Evolutionary conservation across 2,888 invertebrate genomes (phyloP).

Genomic region (Melieria omissa): DNA sequence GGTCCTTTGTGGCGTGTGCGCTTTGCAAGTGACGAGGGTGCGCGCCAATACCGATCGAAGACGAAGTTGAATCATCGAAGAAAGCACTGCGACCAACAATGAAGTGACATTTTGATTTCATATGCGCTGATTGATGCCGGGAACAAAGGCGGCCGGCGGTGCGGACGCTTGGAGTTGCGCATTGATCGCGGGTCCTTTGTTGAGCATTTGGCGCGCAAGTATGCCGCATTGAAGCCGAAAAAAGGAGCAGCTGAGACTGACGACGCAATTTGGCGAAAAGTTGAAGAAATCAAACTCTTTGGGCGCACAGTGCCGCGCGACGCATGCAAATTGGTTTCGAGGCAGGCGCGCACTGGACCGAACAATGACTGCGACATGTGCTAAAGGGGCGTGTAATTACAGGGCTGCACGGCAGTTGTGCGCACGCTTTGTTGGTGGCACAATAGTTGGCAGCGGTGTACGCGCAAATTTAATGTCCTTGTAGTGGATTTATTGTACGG

Average conservation of each 20-base stretch:
- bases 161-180: no score
- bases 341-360: neutral
- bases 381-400: slow-evolving; percentile 43
- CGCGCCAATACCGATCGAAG: no score
- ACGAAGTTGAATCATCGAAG: neutral
- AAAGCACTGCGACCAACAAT: slow-evolving; percentile 21
- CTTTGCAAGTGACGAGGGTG: no score
- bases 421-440: slow-evolving; percentile 13
- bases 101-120: slow-evolving; percentile 59
- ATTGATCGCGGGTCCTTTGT: no score
- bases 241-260: slow-evolving; percentile 29
- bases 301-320: neutral
- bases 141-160: no score
- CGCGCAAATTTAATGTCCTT: slow-evolving; percentile 29
- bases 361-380: slow-evolving; percentile 33
- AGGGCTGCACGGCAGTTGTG: slow-evolving; percentile 10
- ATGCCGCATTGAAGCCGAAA: slow-evolving; percentile 22
- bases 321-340: neutral
- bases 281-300: slow-evolving; percentile 34
- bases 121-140: slow-evolving; percentile 59
- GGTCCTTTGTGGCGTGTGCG: no score
- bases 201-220: no score
- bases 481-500: slow-evolving; percentile 23
- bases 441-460: slow-evolving; percentile 25
- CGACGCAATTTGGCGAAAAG: slow-evolving; percentile 40